A percentile compares a stretch with the other conserved stretches of the same genome.
Evolutionary conservation across 2,113 vertebrate species (phyloP).

Genomic region (Caranx ignobilis): DNA sequence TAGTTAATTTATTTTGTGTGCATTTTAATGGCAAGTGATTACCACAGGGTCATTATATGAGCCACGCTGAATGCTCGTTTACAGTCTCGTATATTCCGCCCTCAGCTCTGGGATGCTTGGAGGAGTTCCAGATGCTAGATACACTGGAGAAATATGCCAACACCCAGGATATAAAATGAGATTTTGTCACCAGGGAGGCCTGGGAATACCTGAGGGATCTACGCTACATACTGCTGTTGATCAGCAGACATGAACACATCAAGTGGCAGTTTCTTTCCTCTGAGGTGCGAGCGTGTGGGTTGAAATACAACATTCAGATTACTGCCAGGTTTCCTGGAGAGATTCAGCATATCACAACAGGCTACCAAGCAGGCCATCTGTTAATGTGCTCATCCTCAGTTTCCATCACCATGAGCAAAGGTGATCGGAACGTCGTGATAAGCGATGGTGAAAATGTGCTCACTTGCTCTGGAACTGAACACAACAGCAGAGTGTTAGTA

Average conservation of each 20-base stretch:
- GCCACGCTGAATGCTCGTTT: not conserved
- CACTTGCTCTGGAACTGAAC: not conserved
- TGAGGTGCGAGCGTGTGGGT: not conserved
- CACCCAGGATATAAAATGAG: constrained; percentile 20
- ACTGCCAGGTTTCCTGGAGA: constrained; percentile 61
- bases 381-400: constrained; percentile 21
- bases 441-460: not conserved
- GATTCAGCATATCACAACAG: constrained; percentile 44
- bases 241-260: not conserved
- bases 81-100: not conserved
- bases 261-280: not conserved
- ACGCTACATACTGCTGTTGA: not conserved
- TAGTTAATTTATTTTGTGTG: not conserved
- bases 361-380: constrained; percentile 69
- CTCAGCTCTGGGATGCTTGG: constrained; percentile 5
- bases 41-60: not conserved
- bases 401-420: constrained; percentile 7
- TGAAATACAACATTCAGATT: constrained; percentile 24
- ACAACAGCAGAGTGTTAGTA: not conserved
- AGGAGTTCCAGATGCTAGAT: constrained; percentile 16
- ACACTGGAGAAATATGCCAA: not conserved
- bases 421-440: constrained; percentile 22
- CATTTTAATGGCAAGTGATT: constrained; percentile 11
- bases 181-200: not conserved
- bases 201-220: constrained; percentile 4